These are phyloP conservation scores for Daktulosphaira vitifoliae DNA, from an alignment of 1,140 invertebrate species.

Conservation along the genomic window DNA sequence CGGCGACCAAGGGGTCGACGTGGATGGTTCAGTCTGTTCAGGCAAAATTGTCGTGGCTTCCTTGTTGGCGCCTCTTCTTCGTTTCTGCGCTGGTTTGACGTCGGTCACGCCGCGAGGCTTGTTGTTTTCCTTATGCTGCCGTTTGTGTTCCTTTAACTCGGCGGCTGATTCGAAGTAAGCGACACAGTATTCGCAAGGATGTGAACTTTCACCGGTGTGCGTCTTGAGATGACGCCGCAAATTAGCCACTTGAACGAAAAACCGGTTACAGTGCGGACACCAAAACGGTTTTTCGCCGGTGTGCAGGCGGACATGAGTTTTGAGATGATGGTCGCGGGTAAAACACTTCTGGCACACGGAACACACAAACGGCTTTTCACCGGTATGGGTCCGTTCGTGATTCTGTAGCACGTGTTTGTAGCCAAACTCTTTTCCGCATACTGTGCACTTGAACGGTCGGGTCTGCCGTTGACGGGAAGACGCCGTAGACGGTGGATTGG, in stretches of 20 bases:
- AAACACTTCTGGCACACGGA: slow-evolving; percentile 89
- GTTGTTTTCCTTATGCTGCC: slow-evolving; percentile 75
- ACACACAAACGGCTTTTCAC: slow-evolving; percentile 94
- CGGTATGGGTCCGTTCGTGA: slow-evolving; percentile 92
- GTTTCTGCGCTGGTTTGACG: slow-evolving; percentile 63
- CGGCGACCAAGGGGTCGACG: slow-evolving; percentile 37
- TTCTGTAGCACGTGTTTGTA: slow-evolving; percentile 94
- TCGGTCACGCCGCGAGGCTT: slow-evolving; percentile 73
- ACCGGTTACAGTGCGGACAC: slow-evolving; percentile 80
- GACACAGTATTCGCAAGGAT: slow-evolving; percentile 80
- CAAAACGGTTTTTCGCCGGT: slow-evolving; percentile 90
- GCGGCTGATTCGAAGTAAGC: slow-evolving; percentile 69
- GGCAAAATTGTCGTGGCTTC: slow-evolving; percentile 39
- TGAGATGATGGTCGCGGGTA: slow-evolving; percentile 90
- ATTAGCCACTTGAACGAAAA: slow-evolving; percentile 91
- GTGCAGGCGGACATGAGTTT: slow-evolving; percentile 86
- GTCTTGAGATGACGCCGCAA: slow-evolving; percentile 84
- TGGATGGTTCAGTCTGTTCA: slow-evolving; percentile 41
- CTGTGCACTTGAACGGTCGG: slow-evolving; percentile 77
- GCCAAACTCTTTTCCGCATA: slow-evolving; percentile 78
- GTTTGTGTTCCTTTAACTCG: slow-evolving; percentile 76
- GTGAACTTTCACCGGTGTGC: slow-evolving; percentile 91
- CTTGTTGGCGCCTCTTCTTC: slow-evolving; percentile 40
- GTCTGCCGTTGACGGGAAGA: slow-evolving; percentile 50
- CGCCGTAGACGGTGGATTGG: slow-evolving; percentile 14